Conservation (phyloP, 1,140 invertebrate species). For the Pseudomyrmex flavicornis region DNA sequence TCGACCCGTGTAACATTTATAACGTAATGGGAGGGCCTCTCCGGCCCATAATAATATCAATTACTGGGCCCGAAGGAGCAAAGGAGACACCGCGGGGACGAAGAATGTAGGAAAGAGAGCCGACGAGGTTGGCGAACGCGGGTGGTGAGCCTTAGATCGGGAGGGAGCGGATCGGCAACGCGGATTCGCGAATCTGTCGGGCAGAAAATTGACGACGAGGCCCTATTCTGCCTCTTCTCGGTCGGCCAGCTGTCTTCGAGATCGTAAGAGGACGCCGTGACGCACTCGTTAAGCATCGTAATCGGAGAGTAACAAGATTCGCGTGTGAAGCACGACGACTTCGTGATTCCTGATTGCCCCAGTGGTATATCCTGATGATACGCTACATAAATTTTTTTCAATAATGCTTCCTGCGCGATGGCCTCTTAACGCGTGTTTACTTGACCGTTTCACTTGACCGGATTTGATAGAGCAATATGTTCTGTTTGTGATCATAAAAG, state of each 20-base stretch:
- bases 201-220: slow-evolving; percentile 76
- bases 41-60: slow-evolving; percentile 80
- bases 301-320: slow-evolving; percentile 61
- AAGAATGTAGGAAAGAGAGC: slow-evolving; percentile 14
- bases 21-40: slow-evolving; percentile 79
- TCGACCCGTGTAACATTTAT: slow-evolving; percentile 81
- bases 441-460: not conserved
- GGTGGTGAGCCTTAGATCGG: slow-evolving; percentile 59
- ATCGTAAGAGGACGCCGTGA: slow-evolving; percentile 63
- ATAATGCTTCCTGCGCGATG: slow-evolving; percentile 9
- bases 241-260: slow-evolving; percentile 75
- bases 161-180: slow-evolving; percentile 70
- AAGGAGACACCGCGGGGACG: slow-evolving; percentile 45
- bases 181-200: slow-evolving; percentile 78
- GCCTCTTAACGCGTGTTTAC: slow-evolving; percentile 29
- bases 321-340: slow-evolving; percentile 48
- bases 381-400: slow-evolving; percentile 43
- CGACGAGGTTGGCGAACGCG: slow-evolving; percentile 23
- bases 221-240: slow-evolving; percentile 49
- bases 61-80: slow-evolving; percentile 68
- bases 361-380: slow-evolving; percentile 37
- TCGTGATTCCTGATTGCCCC: slow-evolving; percentile 50
- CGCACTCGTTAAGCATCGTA: slow-evolving; percentile 70
- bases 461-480: not conserved
- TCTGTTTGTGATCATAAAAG: no score